A percentile compares a stretch with the other conserved stretches of the same genome.
phyloP scores from a whole-genome alignment of 2,888 invertebrate species.

The Tinea semifulvella region DNA sequence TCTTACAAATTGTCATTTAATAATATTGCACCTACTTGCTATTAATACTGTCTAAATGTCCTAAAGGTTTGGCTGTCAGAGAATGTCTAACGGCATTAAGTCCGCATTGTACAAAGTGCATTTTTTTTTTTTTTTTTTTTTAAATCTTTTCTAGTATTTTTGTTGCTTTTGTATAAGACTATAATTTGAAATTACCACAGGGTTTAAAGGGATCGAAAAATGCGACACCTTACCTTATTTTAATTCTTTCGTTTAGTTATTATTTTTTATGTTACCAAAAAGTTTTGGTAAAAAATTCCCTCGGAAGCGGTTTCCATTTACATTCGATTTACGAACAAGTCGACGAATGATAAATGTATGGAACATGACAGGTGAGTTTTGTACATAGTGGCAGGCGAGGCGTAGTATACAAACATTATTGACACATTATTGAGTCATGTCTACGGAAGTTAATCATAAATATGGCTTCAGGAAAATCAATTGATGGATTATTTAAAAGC shows the following conservation, averaged over 20 bases:
- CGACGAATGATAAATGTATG: slow-evolving; percentile 44
- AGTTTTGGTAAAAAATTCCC: neutral
- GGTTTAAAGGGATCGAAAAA: too few relatives aligned
- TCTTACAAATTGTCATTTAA: too few relatives aligned
- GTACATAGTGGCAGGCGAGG: slow-evolving; percentile 20
- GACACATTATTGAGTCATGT: slow-evolving; percentile 45
- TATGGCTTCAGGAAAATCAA: slow-evolving; percentile 26
- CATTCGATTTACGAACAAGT: slow-evolving; percentile 25
- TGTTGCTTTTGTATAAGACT: neutral
- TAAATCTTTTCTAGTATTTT: neutral
- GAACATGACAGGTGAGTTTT: slow-evolving; percentile 42
- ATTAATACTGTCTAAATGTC: too few relatives aligned
- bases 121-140: slow-evolving; percentile 1
- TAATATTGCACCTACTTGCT: too few relatives aligned
- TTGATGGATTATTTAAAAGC: slow-evolving; percentile 33
- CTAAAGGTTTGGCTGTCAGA: too few relatives aligned
- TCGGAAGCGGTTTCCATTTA: slow-evolving; percentile 17
- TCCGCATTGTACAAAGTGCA: too few relatives aligned
- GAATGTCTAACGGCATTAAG: too few relatives aligned
- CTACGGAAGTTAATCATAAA: slow-evolving; percentile 37
- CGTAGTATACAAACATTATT: slow-evolving; percentile 33
- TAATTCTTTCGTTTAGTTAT: too few relatives aligned
- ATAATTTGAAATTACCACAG: neutral
- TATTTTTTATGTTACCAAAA: neutral
- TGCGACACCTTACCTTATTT: too few relatives aligned